These are phyloP conservation scores for Zosterops borbonicus DNA, from an alignment of 2,113 vertebrate genomes.

Conservation along the genomic window DNA sequence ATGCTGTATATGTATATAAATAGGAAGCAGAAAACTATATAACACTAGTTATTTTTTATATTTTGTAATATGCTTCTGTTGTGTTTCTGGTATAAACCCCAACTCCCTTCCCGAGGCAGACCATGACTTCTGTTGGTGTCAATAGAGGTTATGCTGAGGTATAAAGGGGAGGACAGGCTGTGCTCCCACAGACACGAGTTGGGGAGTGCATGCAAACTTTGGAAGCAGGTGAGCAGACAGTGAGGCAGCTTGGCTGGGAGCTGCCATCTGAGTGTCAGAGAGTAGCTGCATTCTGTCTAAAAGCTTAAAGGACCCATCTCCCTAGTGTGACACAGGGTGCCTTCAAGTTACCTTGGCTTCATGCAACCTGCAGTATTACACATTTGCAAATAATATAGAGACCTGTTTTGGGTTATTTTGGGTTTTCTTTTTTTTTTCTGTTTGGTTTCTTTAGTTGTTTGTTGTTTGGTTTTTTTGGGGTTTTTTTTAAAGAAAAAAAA, in stretches of 20 bases:
- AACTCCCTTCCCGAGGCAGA: not conserved
- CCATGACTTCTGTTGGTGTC: not conserved
- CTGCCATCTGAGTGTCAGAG: not conserved
- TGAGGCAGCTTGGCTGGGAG: not conserved
- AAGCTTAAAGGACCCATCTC: conserved; percentile 23
- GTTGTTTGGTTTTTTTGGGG: not conserved
- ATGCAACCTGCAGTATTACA: conserved; percentile 62
- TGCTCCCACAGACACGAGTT: not conserved
- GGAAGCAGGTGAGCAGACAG: conserved; percentile 26
- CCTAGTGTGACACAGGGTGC: conserved; percentile 62
- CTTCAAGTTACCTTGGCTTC: conserved; percentile 64
- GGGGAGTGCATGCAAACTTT: not conserved
- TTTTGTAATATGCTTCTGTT: conserved; percentile 69
- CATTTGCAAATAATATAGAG: not conserved
- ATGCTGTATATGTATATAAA: conserved; percentile 71
- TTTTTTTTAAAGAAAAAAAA: not conserved
- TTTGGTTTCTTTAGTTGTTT: not conserved
- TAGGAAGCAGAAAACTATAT: conserved; percentile 58
- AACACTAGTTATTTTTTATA: conserved; percentile 78
- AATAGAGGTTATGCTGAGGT: not conserved
- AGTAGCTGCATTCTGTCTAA: not conserved
- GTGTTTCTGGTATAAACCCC: conserved; percentile 60
- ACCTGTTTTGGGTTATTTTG: not conserved
- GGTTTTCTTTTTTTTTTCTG: not conserved
- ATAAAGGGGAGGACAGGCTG: not conserved